Evolutionary conservation across 2,888 invertebrate genomes (phyloP), one percentile per base, ranked within the genome.

Genomic region (Nemotelus nigrinus): DNA sequence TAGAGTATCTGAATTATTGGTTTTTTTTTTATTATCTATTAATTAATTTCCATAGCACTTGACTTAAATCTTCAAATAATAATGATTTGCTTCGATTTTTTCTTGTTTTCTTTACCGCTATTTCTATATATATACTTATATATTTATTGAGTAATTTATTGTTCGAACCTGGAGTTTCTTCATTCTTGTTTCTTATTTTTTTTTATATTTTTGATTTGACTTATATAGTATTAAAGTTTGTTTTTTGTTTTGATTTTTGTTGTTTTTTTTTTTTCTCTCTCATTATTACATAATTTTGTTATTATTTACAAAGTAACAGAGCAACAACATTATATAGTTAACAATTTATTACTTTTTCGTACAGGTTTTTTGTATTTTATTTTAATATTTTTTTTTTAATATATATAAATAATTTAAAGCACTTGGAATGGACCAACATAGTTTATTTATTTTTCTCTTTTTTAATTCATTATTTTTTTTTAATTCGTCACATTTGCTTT

Each of bases 391-490:
- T 76, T 67, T 76, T 25, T 25, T 74, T 65, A 77, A 79, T 76
- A 71, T 78, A 72, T 78, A 77, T 67, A 65, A 65, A 64, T 64
- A 53, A 63, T 53, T 64, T 78, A 79, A 79, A 78, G 78, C 77
- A 77, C 79, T 77, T 79, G 77, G 74, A 79, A 79, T 77, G 77
- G 77, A 77, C 79, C 79, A 77, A 77, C 77, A 74, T 79, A 77
- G 71, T 79, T 77, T 67, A 67, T 70, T 63, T 72, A 60, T 79
- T 72, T 58, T 55, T 77, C 5, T 74, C 45, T 43, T 74, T 58
- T 58, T 67, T 43, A 57, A 43, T 58, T 39, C 10, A 65, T 68
- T 48, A 44, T 63, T 25, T 57, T 70, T 77, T 58, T 63, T 71
- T 63, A 45, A 25, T 1, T 25, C 25, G 25, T 25, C 25, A 25